Percentiles rank a stretch among this genome's conserved stretches.
Evolutionary conservation across 2,888 invertebrate species (phyloP).

Genomic region (Metacarcinus magister): DNA sequence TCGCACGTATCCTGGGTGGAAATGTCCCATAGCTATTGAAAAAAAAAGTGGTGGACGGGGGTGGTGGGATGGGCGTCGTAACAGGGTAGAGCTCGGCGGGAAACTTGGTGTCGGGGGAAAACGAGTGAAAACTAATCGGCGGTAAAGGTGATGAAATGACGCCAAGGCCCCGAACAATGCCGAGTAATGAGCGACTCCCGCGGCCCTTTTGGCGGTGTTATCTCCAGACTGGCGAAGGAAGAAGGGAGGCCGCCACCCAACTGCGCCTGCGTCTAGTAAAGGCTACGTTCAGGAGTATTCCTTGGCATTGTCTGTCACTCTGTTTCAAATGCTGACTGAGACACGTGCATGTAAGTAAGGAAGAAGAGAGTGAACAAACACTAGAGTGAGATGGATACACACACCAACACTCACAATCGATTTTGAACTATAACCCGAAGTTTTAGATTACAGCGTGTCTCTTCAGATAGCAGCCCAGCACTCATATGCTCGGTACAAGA

Average conservation of each 20-base stretch:
- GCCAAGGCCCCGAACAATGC: constrained; percentile 66
- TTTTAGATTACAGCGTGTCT: not conserved
- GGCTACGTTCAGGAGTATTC: not conserved
- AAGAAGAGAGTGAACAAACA: not conserved
- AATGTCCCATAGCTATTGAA: constrained; percentile 62
- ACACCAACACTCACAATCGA: not conserved
- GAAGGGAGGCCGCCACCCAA: not conserved
- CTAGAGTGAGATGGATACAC: not conserved
- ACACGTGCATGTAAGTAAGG: not conserved
- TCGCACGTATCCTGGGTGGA: not conserved
- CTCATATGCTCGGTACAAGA: not conserved
- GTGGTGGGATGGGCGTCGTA: constrained; percentile 1
- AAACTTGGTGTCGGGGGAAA: constrained; percentile 66
- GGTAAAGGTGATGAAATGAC: constrained; percentile 76
- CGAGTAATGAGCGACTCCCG: constrained; percentile 69
- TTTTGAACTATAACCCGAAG: not conserved
- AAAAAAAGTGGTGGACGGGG: constrained; percentile 34
- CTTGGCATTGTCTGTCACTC: not conserved
- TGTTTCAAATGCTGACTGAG: not conserved
- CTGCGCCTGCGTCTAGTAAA: not conserved
- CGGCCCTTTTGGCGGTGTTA: constrained; percentile 22
- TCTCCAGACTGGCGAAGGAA: too few species aligned
- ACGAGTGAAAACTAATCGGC: constrained; percentile 74
- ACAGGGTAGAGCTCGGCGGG: constrained; percentile 59
- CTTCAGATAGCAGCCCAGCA: not conserved